Evolutionary conservation across 2,888 invertebrate genomes (phyloP).

Genomic region (Drosophila histrio): DNA sequence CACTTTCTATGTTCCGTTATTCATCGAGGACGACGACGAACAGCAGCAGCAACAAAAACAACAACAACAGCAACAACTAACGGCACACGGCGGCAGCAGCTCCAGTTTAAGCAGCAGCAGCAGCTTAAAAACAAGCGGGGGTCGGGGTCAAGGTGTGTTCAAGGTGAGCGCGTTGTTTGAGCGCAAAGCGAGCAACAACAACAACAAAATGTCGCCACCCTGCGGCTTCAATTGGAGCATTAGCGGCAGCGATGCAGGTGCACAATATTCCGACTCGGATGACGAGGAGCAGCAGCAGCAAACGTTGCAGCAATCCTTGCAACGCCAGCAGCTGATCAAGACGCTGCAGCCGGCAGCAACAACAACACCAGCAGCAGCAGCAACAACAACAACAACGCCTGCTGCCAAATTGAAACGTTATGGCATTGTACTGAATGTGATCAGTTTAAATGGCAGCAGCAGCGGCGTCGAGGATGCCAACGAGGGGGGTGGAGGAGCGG

Average conservation of each 20-base stretch:
- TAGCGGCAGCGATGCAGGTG: constrained; percentile 74
- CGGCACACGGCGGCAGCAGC: constrained; percentile 47
- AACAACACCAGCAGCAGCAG: constrained; percentile 15
- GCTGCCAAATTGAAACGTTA: constrained; percentile 82
- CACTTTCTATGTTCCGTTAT: constrained; percentile 90
- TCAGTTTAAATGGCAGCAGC: constrained; percentile 75
- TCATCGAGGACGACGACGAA: constrained; percentile 80
- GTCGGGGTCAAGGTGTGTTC: constrained; percentile 18
- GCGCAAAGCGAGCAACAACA: constrained; percentile 35
- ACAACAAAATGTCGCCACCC: constrained; percentile 78
- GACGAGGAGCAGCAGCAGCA: constrained; percentile 68
- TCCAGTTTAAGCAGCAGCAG: constrained; percentile 55
- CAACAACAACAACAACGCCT: constrained; percentile 48
- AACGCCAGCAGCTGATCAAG: constrained; percentile 52
- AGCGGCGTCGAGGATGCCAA: constrained; percentile 26
- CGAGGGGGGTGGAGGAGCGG: neutral
- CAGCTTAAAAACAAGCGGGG: constrained; percentile 47
- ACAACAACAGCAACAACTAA: constrained; percentile 29
- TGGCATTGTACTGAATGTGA: constrained; percentile 83
- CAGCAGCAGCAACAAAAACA: constrained; percentile 14
- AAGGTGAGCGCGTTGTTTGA: constrained; percentile 72
- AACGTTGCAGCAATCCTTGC: constrained; percentile 28
- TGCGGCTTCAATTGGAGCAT: constrained; percentile 84
- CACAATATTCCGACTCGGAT: constrained; percentile 77
- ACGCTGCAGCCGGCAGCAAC: constrained; percentile 16